These are phyloP conservation scores for Danio albolineatus DNA, from an alignment of 2,797 vertebrate genomes.

Conservation along the genomic window DNA sequence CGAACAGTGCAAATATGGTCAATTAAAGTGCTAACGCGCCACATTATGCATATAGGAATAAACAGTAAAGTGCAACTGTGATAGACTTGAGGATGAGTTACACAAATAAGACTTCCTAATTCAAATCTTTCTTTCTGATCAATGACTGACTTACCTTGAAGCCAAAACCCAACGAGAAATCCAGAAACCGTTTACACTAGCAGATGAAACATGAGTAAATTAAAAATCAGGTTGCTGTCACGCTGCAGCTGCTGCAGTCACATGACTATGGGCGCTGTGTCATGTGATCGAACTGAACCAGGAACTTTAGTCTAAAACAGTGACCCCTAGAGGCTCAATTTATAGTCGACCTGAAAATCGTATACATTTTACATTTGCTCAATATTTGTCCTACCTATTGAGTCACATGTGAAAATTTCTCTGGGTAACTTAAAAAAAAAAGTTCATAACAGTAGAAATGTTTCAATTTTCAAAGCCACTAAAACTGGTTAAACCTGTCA, in stretches of 20 bases:
- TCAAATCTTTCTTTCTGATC: not conserved
- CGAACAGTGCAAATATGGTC: not conserved
- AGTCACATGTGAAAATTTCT: not conserved
- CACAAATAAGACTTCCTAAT: not conserved
- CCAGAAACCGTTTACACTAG: not conserved
- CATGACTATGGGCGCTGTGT: slow-evolving; percentile 12
- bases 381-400: not conserved
- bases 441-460: not conserved
- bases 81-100: not conserved
- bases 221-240: not conserved
- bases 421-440: not conserved
- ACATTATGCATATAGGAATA: not conserved
- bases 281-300: slow-evolving; percentile 29
- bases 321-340: not conserved
- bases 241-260: slow-evolving; percentile 5
- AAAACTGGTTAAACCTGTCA: not conserved
- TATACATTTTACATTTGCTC: not conserved
- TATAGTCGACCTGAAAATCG: not conserved
- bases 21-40: not conserved
- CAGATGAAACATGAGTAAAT: not conserved
- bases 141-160: not conserved
- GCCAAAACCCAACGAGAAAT: not conserved
- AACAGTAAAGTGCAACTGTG: not conserved
- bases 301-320: not conserved
- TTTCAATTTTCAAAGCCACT: not conserved